Conservation (phyloP, 2,113 vertebrate species). For the Antechinus stuartii region DNA sequence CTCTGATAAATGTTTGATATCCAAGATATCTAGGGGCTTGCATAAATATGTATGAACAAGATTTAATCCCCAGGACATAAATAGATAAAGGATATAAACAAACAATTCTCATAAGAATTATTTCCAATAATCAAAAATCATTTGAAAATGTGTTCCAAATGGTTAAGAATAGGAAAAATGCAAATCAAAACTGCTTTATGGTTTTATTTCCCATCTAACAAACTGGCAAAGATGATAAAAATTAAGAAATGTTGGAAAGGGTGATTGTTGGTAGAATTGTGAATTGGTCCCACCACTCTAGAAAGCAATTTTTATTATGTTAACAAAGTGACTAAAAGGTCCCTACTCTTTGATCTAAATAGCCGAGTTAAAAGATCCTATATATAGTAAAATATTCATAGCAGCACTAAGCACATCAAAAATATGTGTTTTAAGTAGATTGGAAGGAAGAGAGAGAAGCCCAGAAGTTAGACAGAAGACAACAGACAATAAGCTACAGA, state of each 20-base stretch:
- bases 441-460: neutral
- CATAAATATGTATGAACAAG: neutral
- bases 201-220: neutral
- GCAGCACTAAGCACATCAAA: neutral
- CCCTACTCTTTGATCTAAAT: neutral
- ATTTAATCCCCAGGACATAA: neutral
- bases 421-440: neutral
- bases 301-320: neutral
- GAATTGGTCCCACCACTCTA: neutral
- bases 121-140: neutral
- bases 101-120: neutral
- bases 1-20: neutral
- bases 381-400: neutral
- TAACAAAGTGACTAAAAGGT: neutral
- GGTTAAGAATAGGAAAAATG: neutral
- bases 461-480: neutral
- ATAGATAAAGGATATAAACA: neutral
- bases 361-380: neutral
- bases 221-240: neutral
- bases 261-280: neutral
- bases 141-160: neutral
- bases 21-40: neutral
- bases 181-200: neutral
- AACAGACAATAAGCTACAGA: neutral
- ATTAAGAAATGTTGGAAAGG: neutral